These are phyloP conservation scores for Laticauda colubrina DNA, from an alignment of 2,113 vertebrate species.

Conservation along the genomic window DNA sequence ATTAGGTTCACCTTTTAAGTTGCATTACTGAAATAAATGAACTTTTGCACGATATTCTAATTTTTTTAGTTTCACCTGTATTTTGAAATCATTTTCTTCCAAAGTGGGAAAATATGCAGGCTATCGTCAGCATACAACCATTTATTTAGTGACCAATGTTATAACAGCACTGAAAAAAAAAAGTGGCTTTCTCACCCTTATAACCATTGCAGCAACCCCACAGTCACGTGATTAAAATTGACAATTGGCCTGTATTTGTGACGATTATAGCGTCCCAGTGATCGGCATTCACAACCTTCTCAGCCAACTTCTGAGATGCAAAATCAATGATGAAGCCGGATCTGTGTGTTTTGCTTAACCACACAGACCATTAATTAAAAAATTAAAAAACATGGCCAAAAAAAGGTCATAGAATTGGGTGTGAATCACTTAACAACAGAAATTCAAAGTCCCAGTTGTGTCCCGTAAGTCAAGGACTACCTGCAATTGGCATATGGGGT, in stretches of 20 bases:
- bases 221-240: not conserved
- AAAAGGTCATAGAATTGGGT: not conserved
- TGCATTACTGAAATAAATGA: too few relatives aligned
- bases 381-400: not conserved
- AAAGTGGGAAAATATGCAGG: fast-evolving
- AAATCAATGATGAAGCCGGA: not conserved
- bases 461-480: not conserved
- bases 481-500: not conserved
- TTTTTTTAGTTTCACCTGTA: not conserved
- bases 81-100: not conserved
- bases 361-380: not conserved
- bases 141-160: not conserved
- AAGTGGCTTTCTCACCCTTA: not conserved
- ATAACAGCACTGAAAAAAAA: not conserved
- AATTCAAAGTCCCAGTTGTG: not conserved
- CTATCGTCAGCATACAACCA: not conserved
- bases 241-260: not conserved
- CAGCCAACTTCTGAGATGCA: not conserved
- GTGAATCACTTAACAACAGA: not conserved
- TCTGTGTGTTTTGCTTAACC: not conserved
- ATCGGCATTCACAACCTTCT: not conserved
- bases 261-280: not conserved
- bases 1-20: too few relatives aligned
- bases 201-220: not conserved
- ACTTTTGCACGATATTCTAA: too few relatives aligned